Base-by-base conservation (phyloP, 2,888 invertebrate species). In the Drosophila buzzatii region DNA sequence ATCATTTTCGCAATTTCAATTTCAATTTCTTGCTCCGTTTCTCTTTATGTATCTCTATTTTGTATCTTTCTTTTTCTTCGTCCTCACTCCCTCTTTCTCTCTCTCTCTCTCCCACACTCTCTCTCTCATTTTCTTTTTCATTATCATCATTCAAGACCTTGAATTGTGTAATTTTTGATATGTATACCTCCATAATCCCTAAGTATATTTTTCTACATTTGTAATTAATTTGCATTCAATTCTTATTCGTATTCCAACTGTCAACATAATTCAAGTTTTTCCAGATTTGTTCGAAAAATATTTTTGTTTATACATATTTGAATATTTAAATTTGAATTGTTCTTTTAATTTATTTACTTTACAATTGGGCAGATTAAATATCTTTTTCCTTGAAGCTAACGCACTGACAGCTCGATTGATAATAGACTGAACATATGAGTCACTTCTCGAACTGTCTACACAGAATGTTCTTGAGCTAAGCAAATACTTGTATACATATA, bases 361-460 rank as follows among this genome's bases (percentile, higher is more conserved):
- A 20, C 52, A 52, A 9, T 49, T 49, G 49, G 49, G 51, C 51
- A 12, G 18, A 51, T 33, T 33, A 51, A 18, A 51, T 33, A 12
- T 51, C n/a, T 33, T 51, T 51, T 14, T 2, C 49, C 49, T 49
- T 49, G 49, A 49, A 49, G 6, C 23, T 23, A 5, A 20, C 5
- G 42, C 18, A 33, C 18, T 51, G 51, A 51, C 51, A 51, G 33
- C 0, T 51, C 18, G 33, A 51, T 33, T 51, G 18, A 12, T 33
- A 18, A 51, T 33, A 14, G 33, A 51, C 7, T 10, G 51, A 33
- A 33, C 18, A 14, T 12, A 51, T 51, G 51, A 51, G 31, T 51
- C 51, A 51, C 10, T 51, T 51, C 51, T 51, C 51, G 51, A 51
- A 33, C n/a, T 51, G 12, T 51, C 51, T 51, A 33, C 3, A 16